These are phyloP conservation scores for Psilanteris sp. DNA, from an alignment of 1,140 invertebrate species.

Conservation along the genomic window DNA sequence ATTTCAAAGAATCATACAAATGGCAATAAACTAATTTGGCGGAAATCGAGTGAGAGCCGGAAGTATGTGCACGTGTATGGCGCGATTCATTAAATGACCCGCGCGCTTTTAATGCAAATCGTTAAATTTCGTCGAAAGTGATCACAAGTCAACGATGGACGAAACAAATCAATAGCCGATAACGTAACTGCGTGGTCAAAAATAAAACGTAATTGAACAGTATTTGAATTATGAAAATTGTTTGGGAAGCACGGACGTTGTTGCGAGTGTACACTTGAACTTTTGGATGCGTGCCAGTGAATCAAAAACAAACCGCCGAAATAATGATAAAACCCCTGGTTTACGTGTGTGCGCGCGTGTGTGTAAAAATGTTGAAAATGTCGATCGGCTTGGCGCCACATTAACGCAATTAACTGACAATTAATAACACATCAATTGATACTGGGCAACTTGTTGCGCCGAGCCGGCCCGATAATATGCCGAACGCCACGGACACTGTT, in stretches of 20 bases:
- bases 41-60: constrained; percentile 59
- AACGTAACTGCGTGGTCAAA: constrained; percentile 45
- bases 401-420: constrained; percentile 80
- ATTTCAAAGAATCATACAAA: constrained; percentile 60
- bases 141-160: constrained; percentile 68
- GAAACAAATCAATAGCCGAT: constrained; percentile 66
- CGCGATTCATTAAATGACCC: constrained; percentile 67
- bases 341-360: too few relatives aligned
- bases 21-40: constrained; percentile 56
- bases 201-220: constrained; percentile 74
- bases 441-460: constrained; percentile 78
- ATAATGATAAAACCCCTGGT: constrained; percentile 72
- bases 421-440: constrained; percentile 80
- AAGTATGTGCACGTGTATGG: constrained; percentile 67
- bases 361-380: constrained; percentile 49
- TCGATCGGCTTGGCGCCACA: constrained; percentile 68
- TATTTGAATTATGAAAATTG: constrained; percentile 80
- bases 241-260: constrained; percentile 29
- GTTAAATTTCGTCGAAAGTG: constrained; percentile 74
- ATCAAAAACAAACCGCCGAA: constrained; percentile 71
- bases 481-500: constrained; percentile 65
- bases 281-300: constrained; percentile 74
- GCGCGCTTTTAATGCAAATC: constrained; percentile 73
- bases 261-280: constrained; percentile 44
- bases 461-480: constrained; percentile 74